Base-by-base conservation (phyloP, 2,113 vertebrate species). In the Polyodon spathula region DNA sequence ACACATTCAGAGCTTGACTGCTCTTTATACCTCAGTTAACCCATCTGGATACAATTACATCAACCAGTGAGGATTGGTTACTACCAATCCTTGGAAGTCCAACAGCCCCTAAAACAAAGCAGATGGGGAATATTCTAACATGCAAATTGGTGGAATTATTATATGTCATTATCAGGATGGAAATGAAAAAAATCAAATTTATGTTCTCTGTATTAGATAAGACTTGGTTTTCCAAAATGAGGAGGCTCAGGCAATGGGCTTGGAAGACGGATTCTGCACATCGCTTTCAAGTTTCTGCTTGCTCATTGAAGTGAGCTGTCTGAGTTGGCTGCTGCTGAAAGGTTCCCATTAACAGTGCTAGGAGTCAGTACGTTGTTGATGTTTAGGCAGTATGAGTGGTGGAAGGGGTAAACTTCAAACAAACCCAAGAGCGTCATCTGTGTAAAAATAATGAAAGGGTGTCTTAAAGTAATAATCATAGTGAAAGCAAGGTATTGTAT, bases 11-110 rank as follows among this genome's bases (percentile, higher is more conserved):
- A 10, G 51, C 52, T 62, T 55, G 58, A 40, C 55, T n/a, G 5
- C 54, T 65, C 58, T 64, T 65, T 63, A 70, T 9, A 27, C 66
- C 63, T 57, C 64, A 0, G 17, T 27, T 43, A 63, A 71, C 70
- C 76, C 79, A 71, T 74, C 81, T 80, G 80, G 68, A 68, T 46
- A 41, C 56, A 77, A 65, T 77, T 87, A 81, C 56, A 11, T 77
- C 72, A 65, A 62, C 40, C n/a, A 0, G 14, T 65, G 69, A 58
- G 60, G 66, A 64, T 66, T 62, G 68, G 62, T 71, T 65, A 50
- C 67, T 78, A 63, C 62, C 71, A 78, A 46, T 79, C 79, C 71
- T 65, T 78, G 66, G 69, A 68, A 72, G 71, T 77, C 76, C 78
- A 72, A 69, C 67, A 68, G 68, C 58, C 56, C 43, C 65, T 81